phyloP scores from a whole-genome alignment of 2,113 vertebrate genomes.

The Meleagris gallopavo region DNA sequence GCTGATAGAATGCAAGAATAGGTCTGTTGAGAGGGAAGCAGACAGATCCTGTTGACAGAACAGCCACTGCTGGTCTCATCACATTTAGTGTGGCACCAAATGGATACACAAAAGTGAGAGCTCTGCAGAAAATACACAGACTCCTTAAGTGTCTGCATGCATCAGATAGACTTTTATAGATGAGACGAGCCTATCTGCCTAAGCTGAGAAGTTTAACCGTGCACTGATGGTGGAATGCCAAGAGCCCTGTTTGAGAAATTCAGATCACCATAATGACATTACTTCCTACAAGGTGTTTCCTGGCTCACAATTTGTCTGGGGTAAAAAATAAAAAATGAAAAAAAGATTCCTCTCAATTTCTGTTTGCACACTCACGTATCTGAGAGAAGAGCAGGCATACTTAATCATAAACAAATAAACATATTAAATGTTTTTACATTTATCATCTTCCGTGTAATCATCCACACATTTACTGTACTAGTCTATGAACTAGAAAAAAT shows the following conservation, averaged over 20 bases:
- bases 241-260: not conserved
- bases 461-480: not conserved
- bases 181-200: too few species aligned
- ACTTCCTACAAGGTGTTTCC: not conserved
- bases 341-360: not conserved
- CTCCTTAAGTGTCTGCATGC: not conserved
- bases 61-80: conserved; percentile 91
- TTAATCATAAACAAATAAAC: not conserved
- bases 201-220: not conserved
- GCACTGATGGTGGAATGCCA: not conserved
- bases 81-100: conserved; percentile 94
- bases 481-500: not conserved
- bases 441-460: not conserved
- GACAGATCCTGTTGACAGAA: conserved; percentile 94
- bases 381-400: not conserved
- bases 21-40: conserved; percentile 97
- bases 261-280: not conserved
- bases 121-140: conserved; percentile 77
- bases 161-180: too few species aligned
- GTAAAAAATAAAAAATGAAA: not conserved
- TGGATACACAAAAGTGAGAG: conserved; percentile 93
- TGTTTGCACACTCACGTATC: not conserved
- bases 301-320: not conserved
- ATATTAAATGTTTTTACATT: not conserved
- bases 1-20: conserved; percentile 89